phyloP scores from a whole-genome alignment of 2,797 vertebrate genomes.

The Nannoperca obscura region DNA sequence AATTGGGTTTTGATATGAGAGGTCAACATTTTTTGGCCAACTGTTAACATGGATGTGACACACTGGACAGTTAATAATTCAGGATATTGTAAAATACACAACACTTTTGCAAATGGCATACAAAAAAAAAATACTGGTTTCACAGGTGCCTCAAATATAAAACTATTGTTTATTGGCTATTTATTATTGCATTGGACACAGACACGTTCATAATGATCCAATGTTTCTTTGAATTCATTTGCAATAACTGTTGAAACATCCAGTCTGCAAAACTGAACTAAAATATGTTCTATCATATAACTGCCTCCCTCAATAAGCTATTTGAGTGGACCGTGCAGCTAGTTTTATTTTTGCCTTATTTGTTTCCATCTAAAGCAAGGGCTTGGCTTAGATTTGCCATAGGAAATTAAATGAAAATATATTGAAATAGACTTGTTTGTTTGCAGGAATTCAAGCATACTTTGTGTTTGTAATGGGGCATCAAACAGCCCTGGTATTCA shows the following conservation, averaged over 20 bases:
- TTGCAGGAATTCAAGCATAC: constrained; percentile 54
- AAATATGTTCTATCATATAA: constrained; percentile 52
- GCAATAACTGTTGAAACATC: constrained; percentile 46
- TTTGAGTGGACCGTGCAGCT: constrained; percentile 42
- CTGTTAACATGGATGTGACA: not conserved
- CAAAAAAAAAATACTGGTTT: not conserved
- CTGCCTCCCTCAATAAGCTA: constrained; percentile 43
- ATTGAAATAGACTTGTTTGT: constrained; percentile 59
- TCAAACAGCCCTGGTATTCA: constrained; percentile 43
- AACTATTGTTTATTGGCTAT: constrained; percentile 37
- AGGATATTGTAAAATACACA: not conserved
- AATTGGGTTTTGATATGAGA: not conserved
- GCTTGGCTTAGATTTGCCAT: constrained; percentile 36
- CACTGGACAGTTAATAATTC: not conserved
- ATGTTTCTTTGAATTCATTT: constrained; percentile 42
- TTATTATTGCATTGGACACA: constrained; percentile 31
- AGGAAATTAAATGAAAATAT: constrained; percentile 66
- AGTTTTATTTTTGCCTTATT: constrained; percentile 60
- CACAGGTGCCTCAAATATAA: constrained; percentile 13
- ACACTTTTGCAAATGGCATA: not conserved
- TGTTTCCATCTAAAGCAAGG: constrained; percentile 47
- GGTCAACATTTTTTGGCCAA: not conserved
- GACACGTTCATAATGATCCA: constrained; percentile 8
- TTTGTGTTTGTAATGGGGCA: constrained; percentile 51
- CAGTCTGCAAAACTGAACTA: constrained; percentile 13